Evolutionary conservation across 2,113 vertebrate species (phyloP).

Genomic region (Mesoclemmys tuberculata): DNA sequence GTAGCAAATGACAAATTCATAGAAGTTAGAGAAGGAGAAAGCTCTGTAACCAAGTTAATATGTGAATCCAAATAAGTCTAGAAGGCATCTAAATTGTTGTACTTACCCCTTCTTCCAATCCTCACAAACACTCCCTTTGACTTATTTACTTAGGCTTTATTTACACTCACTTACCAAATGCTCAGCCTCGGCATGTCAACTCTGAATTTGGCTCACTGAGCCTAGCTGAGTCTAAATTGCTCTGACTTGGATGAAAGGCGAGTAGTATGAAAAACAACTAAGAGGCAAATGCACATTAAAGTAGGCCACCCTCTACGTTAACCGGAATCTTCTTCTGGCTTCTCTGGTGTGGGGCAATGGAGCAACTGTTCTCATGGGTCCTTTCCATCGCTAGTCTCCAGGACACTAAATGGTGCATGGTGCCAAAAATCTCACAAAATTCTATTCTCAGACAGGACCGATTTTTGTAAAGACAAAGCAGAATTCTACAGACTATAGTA

Average conservation of each 20-base stretch:
- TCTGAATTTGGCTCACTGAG: neutral
- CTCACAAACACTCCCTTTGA: neutral
- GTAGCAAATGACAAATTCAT: neutral
- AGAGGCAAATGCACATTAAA: neutral
- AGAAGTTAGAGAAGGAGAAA: neutral
- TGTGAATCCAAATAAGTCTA: neutral
- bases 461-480: neutral
- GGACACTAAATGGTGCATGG: neutral
- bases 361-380: neutral
- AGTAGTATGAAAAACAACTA: neutral
- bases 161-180: neutral
- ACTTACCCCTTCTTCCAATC: neutral
- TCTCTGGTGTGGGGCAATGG: neutral
- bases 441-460: neutral
- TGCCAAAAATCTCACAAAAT: neutral
- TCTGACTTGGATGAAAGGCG: neutral
- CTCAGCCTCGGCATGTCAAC: neutral
- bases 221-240: neutral
- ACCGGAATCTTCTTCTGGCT: neutral
- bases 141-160: neutral
- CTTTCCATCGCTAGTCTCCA: neutral
- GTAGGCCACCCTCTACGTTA: neutral
- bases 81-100: neutral
- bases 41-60: accelerated
- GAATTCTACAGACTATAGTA: neutral